A percentile compares a stretch with the other conserved stretches of the same genome.
These are phyloP conservation scores for Andrena hattorfiana DNA, from an alignment of 2,888 invertebrate genomes.

Conservation along the genomic window DNA sequence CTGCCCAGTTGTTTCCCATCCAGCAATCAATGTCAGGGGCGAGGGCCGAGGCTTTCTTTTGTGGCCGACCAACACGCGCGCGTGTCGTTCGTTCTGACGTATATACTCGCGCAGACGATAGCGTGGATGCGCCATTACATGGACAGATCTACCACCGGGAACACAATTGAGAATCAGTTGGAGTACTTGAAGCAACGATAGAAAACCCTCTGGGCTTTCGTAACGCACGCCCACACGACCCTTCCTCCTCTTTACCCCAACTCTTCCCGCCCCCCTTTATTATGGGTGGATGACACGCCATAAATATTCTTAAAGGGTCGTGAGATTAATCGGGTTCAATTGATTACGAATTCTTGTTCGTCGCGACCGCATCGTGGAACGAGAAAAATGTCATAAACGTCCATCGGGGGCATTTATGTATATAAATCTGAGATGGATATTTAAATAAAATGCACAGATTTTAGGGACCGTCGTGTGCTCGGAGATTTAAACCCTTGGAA, in stretches of 20 bases:
- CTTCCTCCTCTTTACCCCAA: not conserved
- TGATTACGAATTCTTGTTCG: constrained; percentile 28
- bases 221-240: constrained; percentile 26
- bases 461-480: too few species aligned
- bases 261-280: not conserved
- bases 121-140: constrained; percentile 7
- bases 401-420: too few species aligned
- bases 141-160: constrained; percentile 1
- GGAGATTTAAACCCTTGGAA: too few species aligned
- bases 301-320: constrained; percentile 30
- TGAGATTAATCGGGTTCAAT: constrained; percentile 24
- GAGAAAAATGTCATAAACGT: too few species aligned
- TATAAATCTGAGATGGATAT: too few species aligned
- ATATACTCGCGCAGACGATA: not conserved
- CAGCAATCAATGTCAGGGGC: constrained; percentile 59
- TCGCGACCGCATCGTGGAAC: not conserved
- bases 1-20: constrained; percentile 51
- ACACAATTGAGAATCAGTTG: constrained; percentile 49
- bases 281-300: constrained; percentile 11
- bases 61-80: constrained; percentile 31
- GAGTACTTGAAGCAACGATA: constrained; percentile 46
- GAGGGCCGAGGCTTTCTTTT: constrained; percentile 40
- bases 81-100: not conserved
- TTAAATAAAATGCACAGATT: too few species aligned
- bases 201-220: constrained; percentile 31